Percentiles rank a stretch among this genome's conserved stretches.
phyloP scores from a whole-genome alignment of 2,797 vertebrate species.

The Oryzias sinensis region DNA sequence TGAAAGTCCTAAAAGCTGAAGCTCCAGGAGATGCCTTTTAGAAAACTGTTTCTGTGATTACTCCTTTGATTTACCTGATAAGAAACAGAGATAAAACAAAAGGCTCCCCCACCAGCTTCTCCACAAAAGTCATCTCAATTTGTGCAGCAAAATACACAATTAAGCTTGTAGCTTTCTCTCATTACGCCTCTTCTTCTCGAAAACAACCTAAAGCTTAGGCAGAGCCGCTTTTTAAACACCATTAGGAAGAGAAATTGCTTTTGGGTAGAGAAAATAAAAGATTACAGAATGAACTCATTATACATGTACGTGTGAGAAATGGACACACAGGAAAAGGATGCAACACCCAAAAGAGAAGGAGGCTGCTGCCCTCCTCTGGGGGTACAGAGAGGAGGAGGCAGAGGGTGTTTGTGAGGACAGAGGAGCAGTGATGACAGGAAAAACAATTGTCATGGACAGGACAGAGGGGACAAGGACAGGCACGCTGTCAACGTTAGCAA shows the following conservation, averaged over 20 bases:
- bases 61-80: constrained; percentile 40
- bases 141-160: constrained; percentile 27
- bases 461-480: constrained; percentile 5
- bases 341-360: constrained; percentile 47
- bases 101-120: constrained; percentile 11
- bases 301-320: constrained; percentile 40
- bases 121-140: constrained; percentile 26
- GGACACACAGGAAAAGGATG: constrained; percentile 21
- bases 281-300: constrained; percentile 53
- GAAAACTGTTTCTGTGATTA: constrained; percentile 23
- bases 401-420: too few relatives aligned
- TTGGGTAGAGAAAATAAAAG: constrained; percentile 10
- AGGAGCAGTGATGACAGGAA: too few relatives aligned
- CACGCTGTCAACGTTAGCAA: constrained; percentile 14
- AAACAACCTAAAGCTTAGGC: constrained; percentile 31
- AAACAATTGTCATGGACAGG: too few relatives aligned
- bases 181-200: constrained; percentile 19
- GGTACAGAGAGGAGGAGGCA: not conserved
- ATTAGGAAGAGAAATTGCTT: constrained; percentile 33
- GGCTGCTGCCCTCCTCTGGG: constrained; percentile 14
- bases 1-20: constrained; percentile 45
- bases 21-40: constrained; percentile 15
- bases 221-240: constrained; percentile 18
- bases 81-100: constrained; percentile 30
- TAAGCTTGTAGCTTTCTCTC: constrained; percentile 22